A percentile compares a stretch with the other conserved stretches of the same genome.
Evolutionary conservation across 1,140 invertebrate species (phyloP).

Genomic region (Musca vetustissima): DNA sequence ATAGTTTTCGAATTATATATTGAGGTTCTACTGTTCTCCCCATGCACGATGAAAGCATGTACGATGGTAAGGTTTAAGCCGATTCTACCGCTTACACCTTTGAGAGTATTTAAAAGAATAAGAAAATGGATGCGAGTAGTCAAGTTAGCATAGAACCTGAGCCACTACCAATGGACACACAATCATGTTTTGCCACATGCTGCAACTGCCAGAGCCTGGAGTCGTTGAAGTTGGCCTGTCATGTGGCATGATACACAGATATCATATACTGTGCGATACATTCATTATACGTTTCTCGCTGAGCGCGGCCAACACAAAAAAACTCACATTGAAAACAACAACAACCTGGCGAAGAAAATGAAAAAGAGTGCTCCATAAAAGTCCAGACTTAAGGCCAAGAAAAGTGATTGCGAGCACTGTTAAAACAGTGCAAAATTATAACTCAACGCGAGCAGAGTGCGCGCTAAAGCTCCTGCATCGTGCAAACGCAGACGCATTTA

Average conservation of each 20-base stretch:
- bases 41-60: too few species aligned
- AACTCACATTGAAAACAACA: too few species aligned
- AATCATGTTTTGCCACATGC: conserved; percentile 24
- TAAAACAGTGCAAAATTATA: conserved; percentile 47
- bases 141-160: neutral
- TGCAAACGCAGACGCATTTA: conserved; percentile 27
- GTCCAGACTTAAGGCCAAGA: conserved; percentile 19
- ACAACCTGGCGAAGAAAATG: neutral
- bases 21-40: too few species aligned
- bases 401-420: conserved; percentile 8
- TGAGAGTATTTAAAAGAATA: too few species aligned
- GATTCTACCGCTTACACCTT: too few species aligned
- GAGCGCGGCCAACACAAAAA: neutral
- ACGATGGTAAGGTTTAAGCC: too few species aligned
- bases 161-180: conserved; percentile 15
- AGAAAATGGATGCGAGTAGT: too few species aligned
- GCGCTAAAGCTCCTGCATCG: conserved; percentile 16
- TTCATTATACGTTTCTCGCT: conserved; percentile 9
- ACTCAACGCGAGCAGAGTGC: conserved; percentile 47
- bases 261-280: conserved; percentile 3
- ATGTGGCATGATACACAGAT: conserved; percentile 17
- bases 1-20: too few species aligned
- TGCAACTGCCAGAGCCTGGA: conserved; percentile 1
- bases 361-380: conserved; percentile 17
- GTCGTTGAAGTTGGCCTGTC: conserved; percentile 15